phyloP scores from a whole-genome alignment of 2,797 vertebrate species.

The Peromyscus aztecus region DNA sequence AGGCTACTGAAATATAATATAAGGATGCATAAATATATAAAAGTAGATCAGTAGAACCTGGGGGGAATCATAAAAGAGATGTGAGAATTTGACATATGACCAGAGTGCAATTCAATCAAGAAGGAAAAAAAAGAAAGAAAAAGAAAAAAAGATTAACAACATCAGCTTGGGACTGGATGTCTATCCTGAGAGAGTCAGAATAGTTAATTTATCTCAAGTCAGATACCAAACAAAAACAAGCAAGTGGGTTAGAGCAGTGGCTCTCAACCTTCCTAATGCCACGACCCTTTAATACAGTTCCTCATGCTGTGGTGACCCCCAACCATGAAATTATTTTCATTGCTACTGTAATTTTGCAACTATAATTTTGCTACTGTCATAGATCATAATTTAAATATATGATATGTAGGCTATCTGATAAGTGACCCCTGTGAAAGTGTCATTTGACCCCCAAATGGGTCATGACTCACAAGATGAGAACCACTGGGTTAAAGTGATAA shows the following conservation, averaged over 20 bases:
- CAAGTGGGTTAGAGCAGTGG: background rate
- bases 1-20: background rate
- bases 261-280: background rate
- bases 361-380: background rate
- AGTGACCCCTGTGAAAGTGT: background rate
- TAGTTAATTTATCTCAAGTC: background rate
- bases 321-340: background rate
- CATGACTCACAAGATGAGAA: background rate
- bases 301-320: background rate
- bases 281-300: background rate
- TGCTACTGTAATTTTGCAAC: background rate
- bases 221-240: background rate
- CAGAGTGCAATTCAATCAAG: background rate
- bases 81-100: background rate
- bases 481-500: background rate
- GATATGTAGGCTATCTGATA: background rate
- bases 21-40: background rate
- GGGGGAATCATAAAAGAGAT: background rate
- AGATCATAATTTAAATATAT: background rate
- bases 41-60: background rate
- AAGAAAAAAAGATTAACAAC: background rate
- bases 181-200: background rate
- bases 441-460: background rate
- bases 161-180: background rate
- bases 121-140: background rate